Evolutionary conservation across 2,113 vertebrate genomes (phyloP), one percentile per base, ranked within the genome.

Genomic region (Globicephala melas): DNA sequence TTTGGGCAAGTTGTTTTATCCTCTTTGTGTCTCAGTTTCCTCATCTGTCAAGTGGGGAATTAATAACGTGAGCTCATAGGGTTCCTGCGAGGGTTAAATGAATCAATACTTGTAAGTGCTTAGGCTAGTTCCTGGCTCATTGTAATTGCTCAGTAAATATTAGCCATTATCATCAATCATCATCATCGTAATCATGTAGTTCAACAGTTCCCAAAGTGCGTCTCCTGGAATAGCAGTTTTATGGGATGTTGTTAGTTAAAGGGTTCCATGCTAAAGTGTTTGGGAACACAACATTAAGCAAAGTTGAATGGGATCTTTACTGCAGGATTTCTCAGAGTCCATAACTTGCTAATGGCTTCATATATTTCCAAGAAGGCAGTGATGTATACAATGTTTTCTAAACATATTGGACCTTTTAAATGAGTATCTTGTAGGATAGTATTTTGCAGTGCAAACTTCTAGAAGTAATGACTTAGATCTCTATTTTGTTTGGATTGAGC

Each of bases 81-180:
- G 28, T 94, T 96, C 58, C 60, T 85, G 31, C 44, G 85, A 96
- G 12, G 31, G 44, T 89, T 47, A 95, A 95, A 88, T 96, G 76
- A 95, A 81, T 90, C 89, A 89, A 90, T 81, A 62, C 0, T 38
- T 44, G 41, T 77, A 73, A 87, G 68, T 85, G 9, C 38, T 76
- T 77, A 84, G 70, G 25, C 33, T 38, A 94, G 77, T 70, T 36
- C 15, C 62, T 79, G 31, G 88, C 44, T 73, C 3, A 26, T 20
- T 86, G 26, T 33, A 76, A 81, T 85, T 86, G 36, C 20, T 96
- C 87, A 95, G 96, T 84, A 92, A 94, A 68, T 84, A 89, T 33
- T 94, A 76, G 25, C 26, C 63, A 2, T 81, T 74, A 88, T 31
- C 21, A 83, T 84, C 38, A 81, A 26, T 96, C 36, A 60, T 80